A percentile compares a stretch with the other conserved stretches of the same genome.
Conservation (phyloP, 2,113 vertebrate species). For the Brienomyrus longianalis region DNA sequence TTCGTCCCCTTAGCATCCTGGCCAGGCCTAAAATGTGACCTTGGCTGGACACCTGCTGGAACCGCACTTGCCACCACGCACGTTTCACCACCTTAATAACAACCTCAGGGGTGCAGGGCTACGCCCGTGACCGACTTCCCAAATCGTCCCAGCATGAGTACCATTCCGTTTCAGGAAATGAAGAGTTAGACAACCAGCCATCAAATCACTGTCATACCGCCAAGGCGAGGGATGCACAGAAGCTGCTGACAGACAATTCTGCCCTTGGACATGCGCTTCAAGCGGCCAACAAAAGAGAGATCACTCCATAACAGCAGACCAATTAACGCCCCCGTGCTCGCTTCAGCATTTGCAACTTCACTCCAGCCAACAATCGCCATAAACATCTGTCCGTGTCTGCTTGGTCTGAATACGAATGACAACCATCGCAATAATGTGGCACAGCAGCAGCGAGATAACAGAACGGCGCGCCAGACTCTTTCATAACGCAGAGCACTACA, state of each 20-base stretch:
- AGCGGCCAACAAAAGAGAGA: not conserved
- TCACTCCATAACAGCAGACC: not conserved
- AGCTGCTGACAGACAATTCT: not conserved
- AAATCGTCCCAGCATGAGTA: not conserved
- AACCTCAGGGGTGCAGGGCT: not conserved
- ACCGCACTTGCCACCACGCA: not conserved
- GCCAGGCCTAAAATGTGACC: not conserved
- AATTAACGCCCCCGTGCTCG: not conserved
- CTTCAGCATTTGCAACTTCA: not conserved
- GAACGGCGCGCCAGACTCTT: not conserved
- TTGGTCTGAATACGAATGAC: not conserved
- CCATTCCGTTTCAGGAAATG: not conserved
- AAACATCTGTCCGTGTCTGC: not conserved
- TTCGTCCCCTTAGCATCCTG: not conserved
- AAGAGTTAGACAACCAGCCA: not conserved
- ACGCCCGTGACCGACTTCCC: not conserved
- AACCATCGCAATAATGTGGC: not conserved
- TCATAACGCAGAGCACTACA: not conserved
- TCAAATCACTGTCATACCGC: not conserved
- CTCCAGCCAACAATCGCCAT: not conserved
- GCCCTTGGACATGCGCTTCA: not conserved
- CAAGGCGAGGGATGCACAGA: not conserved
- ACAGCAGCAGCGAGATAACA: not conserved
- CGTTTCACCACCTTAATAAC: not conserved
- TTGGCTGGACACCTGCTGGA: not conserved